Evolutionary conservation across 1,140 invertebrate species (phyloP), one percentile per base, ranked within the genome.

Genomic region (Parapsyche elsis): DNA sequence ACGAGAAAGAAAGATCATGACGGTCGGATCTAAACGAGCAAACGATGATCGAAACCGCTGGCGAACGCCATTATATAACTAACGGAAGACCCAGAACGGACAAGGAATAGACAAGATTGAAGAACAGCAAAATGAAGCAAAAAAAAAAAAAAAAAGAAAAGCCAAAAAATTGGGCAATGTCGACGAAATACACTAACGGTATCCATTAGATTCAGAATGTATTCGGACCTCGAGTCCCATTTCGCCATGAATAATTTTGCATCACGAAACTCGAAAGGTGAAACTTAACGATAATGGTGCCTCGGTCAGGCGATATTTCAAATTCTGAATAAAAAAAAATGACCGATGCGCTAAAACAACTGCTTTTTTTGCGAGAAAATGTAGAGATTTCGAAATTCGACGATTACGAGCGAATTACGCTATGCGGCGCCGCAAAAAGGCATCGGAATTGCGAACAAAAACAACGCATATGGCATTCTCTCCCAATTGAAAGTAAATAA

Each of bases 181-280:
- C 24, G 23, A 12, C 10, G 21, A 26, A 23, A 67, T 24, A 23
- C 64, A 67, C 64, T 67, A 67, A 67, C 64, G 64, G 64, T 67
- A 23, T 53, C 30, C 59, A 61, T 21, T 1, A 61, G 24, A 67
- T 67, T 12, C 23, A 67, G 24, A 67, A 23, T 67, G 64, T 23
- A 23, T 67, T 67, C n/a, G 9, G 64, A 30, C 19, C 24, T 26
- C 24, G 21, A 23, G 24, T 67, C 19, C 21, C 21, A 67, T 53
- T 53, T 53, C 49, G 49, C 49, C 64, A 26, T 23, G 23, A 67
- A 67, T n/a, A 61, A 21, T 61, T 61, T 61, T 61, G 59, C 59
- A 61, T 61, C 21, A 61, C 59, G 59, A 26, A 26, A 67, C 14
- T 24, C 64, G 24, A 67, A 67, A 67, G 21, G 64, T 26, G 64